Evolutionary conservation across 2,797 vertebrate species (phyloP).

Genomic region (Hypotaenidia philippensis): DNA sequence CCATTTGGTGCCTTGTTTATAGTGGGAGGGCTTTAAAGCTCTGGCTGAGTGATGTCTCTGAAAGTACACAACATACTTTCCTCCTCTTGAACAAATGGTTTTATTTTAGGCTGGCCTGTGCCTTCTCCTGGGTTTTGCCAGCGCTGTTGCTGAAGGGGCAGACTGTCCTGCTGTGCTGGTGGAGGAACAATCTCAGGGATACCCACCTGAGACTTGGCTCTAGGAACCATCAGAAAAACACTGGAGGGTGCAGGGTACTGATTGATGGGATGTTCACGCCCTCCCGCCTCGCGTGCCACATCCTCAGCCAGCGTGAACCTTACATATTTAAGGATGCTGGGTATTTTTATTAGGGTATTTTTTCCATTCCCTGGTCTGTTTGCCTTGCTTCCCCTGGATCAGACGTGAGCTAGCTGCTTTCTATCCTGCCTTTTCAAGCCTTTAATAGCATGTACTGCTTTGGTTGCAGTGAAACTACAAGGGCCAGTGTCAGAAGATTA

Average conservation of each 20-base stretch:
- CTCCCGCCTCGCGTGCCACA: neutral
- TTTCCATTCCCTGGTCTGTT: neutral
- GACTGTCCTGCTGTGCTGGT: neutral
- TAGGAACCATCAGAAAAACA: neutral
- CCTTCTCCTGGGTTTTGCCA: neutral
- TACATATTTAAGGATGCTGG: neutral
- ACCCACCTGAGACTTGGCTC: neutral
- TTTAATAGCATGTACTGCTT: neutral
- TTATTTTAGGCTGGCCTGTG: neutral
- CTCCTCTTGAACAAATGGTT: neutral
- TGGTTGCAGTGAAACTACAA: neutral
- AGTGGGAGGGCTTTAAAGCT: neutral
- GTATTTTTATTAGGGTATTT: neutral
- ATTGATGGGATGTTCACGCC: neutral
- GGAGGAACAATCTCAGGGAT: neutral
- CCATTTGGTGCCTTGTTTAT: neutral
- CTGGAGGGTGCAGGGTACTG: neutral
- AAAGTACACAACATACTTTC: neutral
- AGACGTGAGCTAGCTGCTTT: neutral
- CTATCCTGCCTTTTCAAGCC: neutral
- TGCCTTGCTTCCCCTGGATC: neutral
- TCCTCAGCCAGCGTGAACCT: neutral
- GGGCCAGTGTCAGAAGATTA: neutral
- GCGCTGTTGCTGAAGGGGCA: neutral
- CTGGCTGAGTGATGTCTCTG: neutral